Percentiles rank a stretch among this genome's conserved stretches.
Conservation (phyloP, 2,113 vertebrate genomes). For the Rhodinocichla rosea region DNA sequence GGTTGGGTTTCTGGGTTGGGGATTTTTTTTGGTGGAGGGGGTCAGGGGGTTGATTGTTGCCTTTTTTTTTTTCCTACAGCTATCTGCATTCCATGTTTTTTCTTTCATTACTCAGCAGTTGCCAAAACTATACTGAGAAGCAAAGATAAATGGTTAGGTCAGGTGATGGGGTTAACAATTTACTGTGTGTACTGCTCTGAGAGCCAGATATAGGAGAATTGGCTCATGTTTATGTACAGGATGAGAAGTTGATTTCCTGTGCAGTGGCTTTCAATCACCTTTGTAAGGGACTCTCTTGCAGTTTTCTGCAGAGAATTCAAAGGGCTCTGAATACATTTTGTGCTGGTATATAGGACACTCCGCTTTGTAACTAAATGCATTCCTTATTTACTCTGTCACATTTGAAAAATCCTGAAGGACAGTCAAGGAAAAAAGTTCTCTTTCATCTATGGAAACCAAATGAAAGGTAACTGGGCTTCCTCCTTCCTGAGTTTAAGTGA, state of each 20-base stretch:
- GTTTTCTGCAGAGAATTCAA: constrained; percentile 28
- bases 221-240: constrained; percentile 68
- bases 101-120: constrained; percentile 65
- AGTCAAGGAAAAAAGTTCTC: neutral
- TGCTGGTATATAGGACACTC: neutral
- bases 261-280: constrained; percentile 52
- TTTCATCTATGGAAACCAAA: neutral
- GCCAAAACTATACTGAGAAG: constrained; percentile 37
- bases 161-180: constrained; percentile 66
- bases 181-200: constrained; percentile 45
- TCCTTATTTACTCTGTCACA: neutral
- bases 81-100: constrained; percentile 43
- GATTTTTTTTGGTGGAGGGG: neutral
- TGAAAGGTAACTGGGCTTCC: neutral
- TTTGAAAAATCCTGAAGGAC: neutral
- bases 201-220: constrained; percentile 59
- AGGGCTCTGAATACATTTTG: constrained; percentile 17
- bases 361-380: neutral
- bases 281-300: constrained; percentile 18
- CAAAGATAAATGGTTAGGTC: constrained; percentile 61
- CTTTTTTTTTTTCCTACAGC: neutral
- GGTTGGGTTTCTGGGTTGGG: neutral
- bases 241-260: constrained; percentile 64
- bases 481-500: neutral
- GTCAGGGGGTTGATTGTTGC: neutral